Evolutionary conservation across 2,888 invertebrate species (phyloP), one percentile per base, ranked within the genome.

Genomic region (Lepidochrysops patricia): DNA sequence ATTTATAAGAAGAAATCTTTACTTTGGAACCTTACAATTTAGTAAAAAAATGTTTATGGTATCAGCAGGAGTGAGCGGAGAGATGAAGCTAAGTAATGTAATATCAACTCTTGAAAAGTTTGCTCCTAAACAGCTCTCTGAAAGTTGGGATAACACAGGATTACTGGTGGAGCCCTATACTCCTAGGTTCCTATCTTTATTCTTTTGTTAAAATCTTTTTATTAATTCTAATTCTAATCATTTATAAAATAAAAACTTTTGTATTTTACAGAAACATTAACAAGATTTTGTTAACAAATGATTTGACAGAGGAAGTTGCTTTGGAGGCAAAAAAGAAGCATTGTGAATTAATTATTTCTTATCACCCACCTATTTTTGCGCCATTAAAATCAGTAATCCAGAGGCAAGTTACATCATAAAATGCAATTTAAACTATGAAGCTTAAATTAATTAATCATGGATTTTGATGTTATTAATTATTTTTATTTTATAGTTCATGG

Each of bases 71-170:
- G 79, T 81, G 61, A 77, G 71, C 62, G 63, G 71, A 63, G 91
- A 92, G 60, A 72, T 90, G 2, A 70, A 88, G 4, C 70, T 93
- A 62, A 72, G 71, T 13, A 80, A 83, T 63, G 90, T 95, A 2
- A 73, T 95, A 37, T 72, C 82, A 9, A 88, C 86, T 59, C 81
- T 97, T 63, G 91, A 95, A 70, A 79, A 84, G 6, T 94, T 94
- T 81, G 96, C 96, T 0, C 92, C 95, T 6, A 78, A 91, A 32
- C 79, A 87, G 1, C 82, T 94, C 12, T 96, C 97, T 2, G 97
- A 94, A 71, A 91, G 91, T 58, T 98, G 98, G 98, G 98, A 98
- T 76, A 98, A 98, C 83, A 97, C 98, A 57, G 98, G 98, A 0
- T 86, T 98, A 1, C 84, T 98, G 26, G 91, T 98, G 9, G 96